Evolutionary conservation across 23 tunicate genomes (phyloP).

Genomic region (Clavelina lepadiformis): DNA sequence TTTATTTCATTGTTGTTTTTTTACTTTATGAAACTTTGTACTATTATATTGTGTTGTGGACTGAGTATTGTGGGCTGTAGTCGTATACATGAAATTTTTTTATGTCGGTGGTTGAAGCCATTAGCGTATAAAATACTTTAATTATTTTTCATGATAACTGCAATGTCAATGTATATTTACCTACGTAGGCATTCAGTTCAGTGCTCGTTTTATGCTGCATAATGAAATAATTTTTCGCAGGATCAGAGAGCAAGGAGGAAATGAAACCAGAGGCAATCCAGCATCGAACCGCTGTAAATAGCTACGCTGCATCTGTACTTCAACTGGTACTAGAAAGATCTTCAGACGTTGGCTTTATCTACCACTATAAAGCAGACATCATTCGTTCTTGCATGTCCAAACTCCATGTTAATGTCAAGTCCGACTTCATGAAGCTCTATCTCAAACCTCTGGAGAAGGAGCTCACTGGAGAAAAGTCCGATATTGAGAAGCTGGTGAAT

Average conservation of each 20-base stretch:
- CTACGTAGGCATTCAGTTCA: no score
- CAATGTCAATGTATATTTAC: no score
- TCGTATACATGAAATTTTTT: no score
- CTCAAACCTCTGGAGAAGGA: conserved; percentile 44
- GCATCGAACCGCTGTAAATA: conserved; percentile 46
- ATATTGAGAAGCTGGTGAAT: conserved; percentile 33
- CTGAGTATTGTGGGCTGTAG: no score
- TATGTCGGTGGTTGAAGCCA: no score
- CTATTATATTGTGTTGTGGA: no score
- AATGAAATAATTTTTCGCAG: no score
- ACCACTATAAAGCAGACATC: conserved; percentile 11
- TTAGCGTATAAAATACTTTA: no score
- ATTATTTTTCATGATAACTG: no score
- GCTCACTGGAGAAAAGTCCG: conserved; percentile 3
- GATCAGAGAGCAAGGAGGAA: neutral
- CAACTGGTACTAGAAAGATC: conserved; percentile 27
- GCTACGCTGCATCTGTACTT: conserved; percentile 49
- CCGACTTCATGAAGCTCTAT: conserved; percentile 40
- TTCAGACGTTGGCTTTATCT: conserved; percentile 35
- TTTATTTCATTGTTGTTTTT: no score
- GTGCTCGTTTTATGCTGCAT: no score
- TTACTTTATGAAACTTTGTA: no score
- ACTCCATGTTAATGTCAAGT: conserved; percentile 4
- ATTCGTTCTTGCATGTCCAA: conserved; percentile 23
- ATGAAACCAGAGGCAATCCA: conserved; percentile 10